Base-by-base conservation (phyloP, 2,888 invertebrate genomes). In the Dryocosmus kuriphilus region DNA sequence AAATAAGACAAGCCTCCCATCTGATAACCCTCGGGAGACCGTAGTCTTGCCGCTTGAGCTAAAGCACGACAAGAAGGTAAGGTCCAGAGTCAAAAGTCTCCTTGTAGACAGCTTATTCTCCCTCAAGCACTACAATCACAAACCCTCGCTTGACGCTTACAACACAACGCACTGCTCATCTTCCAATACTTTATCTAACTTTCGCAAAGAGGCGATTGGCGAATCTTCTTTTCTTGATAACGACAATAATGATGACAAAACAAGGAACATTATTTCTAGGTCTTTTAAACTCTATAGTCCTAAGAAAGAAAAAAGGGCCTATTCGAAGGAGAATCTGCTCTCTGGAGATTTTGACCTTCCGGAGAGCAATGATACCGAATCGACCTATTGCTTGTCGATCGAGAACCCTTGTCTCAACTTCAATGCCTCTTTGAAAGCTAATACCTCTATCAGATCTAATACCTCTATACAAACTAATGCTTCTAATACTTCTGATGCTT, bases 11-110 rank as follows among this genome's bases (percentile, higher is more conserved):
- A 77, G 79, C 79, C 61, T 83, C 27, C 77, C 57, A 55, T 16
- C 77, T 75, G 80, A 80, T 83, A 81, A 71, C 63, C 77, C 74
- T 63, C 80, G 71, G 74, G 76, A 77, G 76, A 65, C 75, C 74
- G 79, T 78, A 77, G 76, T 78, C 76, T 78, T 81, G 79, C 79
- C 78, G 74, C 62, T 78, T 73, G 77, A 82, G 63, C 81, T 77
- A 75, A 82, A 80, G 74, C 84, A 82, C 81, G 85, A 87, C 78
- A 88, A 85, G 80, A 91, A 91, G 91, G 91, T 91, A 91, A 90
- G 90, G 88, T 88, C 89, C 85, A 88, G 86, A 86, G 88, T 90
- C 82, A 89, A 89, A 87, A 89, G 88, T 85, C 86, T 89, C 79
- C 84, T 91, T 81, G 79, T 84, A 87, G 88, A 88, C 83, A 81